Evolutionary conservation across 2,888 invertebrate genomes (phyloP), one percentile per base, ranked within the genome.

Genomic region (Steinernema scapterisci): DNA sequence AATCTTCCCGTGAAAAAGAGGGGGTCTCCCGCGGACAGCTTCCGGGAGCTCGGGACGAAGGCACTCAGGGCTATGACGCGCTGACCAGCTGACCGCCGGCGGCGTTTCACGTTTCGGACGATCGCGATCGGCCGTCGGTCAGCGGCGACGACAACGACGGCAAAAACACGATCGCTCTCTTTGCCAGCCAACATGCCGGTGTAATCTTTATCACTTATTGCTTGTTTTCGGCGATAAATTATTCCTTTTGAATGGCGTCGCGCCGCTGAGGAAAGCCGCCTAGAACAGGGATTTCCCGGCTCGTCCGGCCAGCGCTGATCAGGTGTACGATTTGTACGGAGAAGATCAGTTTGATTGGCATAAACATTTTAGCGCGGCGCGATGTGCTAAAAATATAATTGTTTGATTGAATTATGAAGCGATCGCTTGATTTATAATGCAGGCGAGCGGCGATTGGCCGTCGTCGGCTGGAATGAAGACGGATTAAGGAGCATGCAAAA

Each of bases 241-340:
- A 63, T 63, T 63, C 63, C 31, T 63, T 63, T 63, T n/a, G 9
- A 63, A 63, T 31, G 63, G 63, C 63, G 31, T 63, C 63, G 63
- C 63, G 63, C 63, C 63, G 63, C 9, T 63, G 31, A 7, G 16
- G 31, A 63, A 38, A 38, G 38, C 38, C 38, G 38, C 38, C 38
- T 3, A 3, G 9, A 3, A 38, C 38, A 38, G 38, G n/a, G n/a
- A n/a, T n/a, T n/a, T n/a, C n/a, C n/a, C n/a, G n/a, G 54, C 25
- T 13, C 21, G 27, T 25, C 31, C 16, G 25, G 16, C 13, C 23
- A 31, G 31, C 31, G 13, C 31, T 16, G 63, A 31, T 63, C 31
- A 31, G n/a, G 31, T 63, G 63, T 63, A 63, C 63, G 63, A 63
- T 63, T 63, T 13, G 63, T 25, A 63, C 31, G 63, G 9, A 38